Conservation (phyloP, 2,113 vertebrate species). For the Muscicapa adusta region DNA sequence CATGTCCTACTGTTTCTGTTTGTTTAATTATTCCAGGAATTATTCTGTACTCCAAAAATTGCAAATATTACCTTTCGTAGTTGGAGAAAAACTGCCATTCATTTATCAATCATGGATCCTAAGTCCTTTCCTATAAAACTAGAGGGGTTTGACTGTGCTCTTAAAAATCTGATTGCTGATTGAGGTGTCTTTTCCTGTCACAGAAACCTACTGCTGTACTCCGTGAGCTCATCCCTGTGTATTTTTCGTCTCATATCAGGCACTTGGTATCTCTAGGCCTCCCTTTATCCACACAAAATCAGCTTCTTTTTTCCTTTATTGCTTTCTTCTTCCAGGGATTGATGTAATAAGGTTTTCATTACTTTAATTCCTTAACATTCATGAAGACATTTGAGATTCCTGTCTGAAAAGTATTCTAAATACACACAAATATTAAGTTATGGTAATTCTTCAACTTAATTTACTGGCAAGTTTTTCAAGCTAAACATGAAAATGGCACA, state of each 20-base stretch:
- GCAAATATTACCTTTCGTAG: neutral
- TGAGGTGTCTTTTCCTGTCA: neutral
- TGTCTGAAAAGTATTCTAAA: neutral
- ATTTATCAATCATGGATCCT: neutral
- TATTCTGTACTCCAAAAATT: neutral
- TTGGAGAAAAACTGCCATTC: neutral
- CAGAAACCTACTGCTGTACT: neutral
- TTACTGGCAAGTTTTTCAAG: neutral
- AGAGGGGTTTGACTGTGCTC: neutral
- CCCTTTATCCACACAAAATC: neutral
- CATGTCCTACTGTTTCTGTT: neutral
- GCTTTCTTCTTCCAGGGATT: neutral
- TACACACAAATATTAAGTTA: slow-evolving; percentile 6
- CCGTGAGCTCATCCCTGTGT: neutral
- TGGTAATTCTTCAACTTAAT: neutral
- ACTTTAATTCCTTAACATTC: neutral
- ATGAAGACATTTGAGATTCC: neutral
- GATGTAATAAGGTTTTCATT: neutral
- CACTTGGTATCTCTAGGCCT: neutral
- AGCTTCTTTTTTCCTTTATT: neutral
- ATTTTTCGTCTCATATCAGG: neutral
- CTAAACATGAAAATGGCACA: slow-evolving; percentile 9
- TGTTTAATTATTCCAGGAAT: neutral
- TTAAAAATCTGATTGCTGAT: neutral
- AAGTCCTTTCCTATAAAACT: neutral